These are phyloP conservation scores for Ceyx cyanopectus DNA, from an alignment of 2,113 vertebrate species.

Conservation along the genomic window DNA sequence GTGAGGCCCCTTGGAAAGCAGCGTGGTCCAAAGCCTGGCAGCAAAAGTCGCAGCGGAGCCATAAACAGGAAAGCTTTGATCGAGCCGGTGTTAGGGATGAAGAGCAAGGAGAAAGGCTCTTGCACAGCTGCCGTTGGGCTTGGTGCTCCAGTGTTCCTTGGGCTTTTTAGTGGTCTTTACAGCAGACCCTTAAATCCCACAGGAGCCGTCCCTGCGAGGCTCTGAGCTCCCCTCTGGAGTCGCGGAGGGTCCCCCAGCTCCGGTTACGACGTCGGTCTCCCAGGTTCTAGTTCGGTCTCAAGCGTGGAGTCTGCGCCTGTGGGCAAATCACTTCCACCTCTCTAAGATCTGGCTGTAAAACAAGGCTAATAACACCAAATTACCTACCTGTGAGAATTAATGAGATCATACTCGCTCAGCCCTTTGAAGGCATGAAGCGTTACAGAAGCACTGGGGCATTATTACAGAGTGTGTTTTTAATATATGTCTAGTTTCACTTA, in stretches of 20 bases:
- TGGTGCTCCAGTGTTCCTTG: not conserved
- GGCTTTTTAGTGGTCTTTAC: not conserved
- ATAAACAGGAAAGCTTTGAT: conserved; percentile 26
- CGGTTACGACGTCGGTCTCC: not conserved
- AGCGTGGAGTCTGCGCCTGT: conserved; percentile 12
- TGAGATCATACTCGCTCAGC: conserved; percentile 38
- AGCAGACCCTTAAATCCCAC: not conserved
- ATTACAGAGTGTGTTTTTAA: conserved; percentile 62
- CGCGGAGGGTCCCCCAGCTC: not conserved
- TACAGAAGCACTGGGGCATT: conserved; percentile 57
- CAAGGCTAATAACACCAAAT: conserved; percentile 68
- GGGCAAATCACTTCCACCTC: conserved; percentile 70
- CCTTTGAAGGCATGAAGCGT: conserved; percentile 67
- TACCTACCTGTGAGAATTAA: conserved; percentile 66
- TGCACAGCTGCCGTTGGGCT: not conserved
- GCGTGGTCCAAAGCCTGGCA: not conserved
- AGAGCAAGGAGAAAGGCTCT: not conserved
- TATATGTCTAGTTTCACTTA: conserved; percentile 57
- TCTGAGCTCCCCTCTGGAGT: not conserved
- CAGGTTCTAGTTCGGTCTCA: not conserved
- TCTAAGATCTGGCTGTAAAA: conserved; percentile 53
- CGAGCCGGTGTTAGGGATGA: not conserved
- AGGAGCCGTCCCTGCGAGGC: not conserved
- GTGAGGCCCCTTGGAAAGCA: not conserved
- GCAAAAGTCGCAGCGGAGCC: not conserved